Evolutionary conservation across 2,797 vertebrate species (phyloP), one percentile per base, ranked within the genome.

Genomic region (Falco peregrinus): DNA sequence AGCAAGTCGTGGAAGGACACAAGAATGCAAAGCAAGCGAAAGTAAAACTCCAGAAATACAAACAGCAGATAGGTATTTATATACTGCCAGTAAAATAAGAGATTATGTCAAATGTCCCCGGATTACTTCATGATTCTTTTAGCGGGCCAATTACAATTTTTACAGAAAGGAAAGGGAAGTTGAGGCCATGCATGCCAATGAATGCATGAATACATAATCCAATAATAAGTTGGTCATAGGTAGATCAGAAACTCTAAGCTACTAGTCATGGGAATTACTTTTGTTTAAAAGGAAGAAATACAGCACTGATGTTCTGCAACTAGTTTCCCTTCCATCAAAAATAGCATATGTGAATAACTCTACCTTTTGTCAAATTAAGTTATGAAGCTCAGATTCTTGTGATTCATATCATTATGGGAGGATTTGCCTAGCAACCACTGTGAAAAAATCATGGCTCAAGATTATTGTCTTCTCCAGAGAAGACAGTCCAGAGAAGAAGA

Each of bases 1-100:
- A 98, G 78, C 98, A 98, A 91, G 98, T 99, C 68, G 61, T 94
- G n/a, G 98, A 99, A 70, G 98, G 97, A 31, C 99, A 99, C 96
- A 99, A 98, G 97, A 99, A 99, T 71, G 96, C 98, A 63, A 99
- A 98, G 96, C 92, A 89, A 70, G 99, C 98, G 4, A 98, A 98
- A 98, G 89, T 93, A 65, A 99, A 98, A 95, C 93, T 99, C 37
- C 97, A 98, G 79, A 98, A 98, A 93, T 92, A 97, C 94, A 99
- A 99, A 83, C 98, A 98, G 76, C 98, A 95, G 61, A 99, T 98
- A 96, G 99, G 99, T 99, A 98, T 29, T 86, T 68, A 53, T 61
- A 54, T 64, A 87, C 93, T 94, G 48, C 37, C 93, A 98, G 97
- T 97, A 91, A 98, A 97, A 93, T 97, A 96, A 90, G 95, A 98